Base-by-base conservation (phyloP, 2,888 invertebrate species). In the Clepsis dumicolana region DNA sequence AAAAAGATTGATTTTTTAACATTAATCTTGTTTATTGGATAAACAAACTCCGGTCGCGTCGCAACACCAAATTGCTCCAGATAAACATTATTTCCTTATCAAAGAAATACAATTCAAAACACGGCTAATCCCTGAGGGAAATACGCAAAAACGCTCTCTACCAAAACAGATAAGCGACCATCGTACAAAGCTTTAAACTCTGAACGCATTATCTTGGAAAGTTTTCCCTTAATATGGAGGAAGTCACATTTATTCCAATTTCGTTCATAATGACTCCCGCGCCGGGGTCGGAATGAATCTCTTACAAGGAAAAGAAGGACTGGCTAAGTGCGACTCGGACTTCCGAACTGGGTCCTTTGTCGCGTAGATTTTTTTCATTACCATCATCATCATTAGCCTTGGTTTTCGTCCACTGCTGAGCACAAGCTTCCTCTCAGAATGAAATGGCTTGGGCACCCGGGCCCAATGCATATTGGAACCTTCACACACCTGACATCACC, bases 161-260 rank as follows among this genome's bases (percentile, higher is more conserved):
- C 60, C 53, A 57, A 41, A 59, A 57, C 35, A 50, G 25, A 65
- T 65, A 65, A 65, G 64, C 57, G 50, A 50, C 64, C 57, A 48
- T 65, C 35, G 50, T 18, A 53, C 60, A 41, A 44, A 60, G 57
- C 64, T 35, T 64, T 64, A 65, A 61, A 60, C 60, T 53, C 60
- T 61, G 32, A 65, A 65, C 65, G 53, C 44, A 61, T 65, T 65
- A 65, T 54, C 60, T 65, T 54, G 41, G 35, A 25, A 54, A 66
- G 54, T 48, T 32, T n/a, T 66, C 35, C 61, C 44, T 61, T 61
- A 61, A 61, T 61, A 66, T 61, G 66, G 61, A 44, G 21, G 32
- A 44, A 61, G 60, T 65, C 66, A 48, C 66, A 66, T 66, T 66
- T 61, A 61, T 61, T 61, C 54, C 61, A 66, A 66, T 66, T 66